Evolutionary conservation across 2,113 vertebrate species (phyloP).

Genomic region (Oriolus oriolus): DNA sequence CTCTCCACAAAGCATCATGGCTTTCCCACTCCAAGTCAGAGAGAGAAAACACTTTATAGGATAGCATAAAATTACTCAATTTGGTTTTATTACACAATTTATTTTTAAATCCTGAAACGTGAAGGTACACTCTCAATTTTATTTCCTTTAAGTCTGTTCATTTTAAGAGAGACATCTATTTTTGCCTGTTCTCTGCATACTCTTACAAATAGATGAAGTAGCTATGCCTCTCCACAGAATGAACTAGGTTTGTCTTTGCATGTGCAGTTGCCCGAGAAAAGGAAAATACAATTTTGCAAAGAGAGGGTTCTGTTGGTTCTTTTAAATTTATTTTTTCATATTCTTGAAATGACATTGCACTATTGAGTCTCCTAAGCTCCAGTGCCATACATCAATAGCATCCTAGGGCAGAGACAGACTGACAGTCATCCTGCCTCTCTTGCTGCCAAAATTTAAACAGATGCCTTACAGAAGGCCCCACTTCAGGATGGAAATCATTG

Average conservation of each 20-base stretch:
- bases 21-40: neutral
- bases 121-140: neutral
- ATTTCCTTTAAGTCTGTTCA: neutral
- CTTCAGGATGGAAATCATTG: neutral
- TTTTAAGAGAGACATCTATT: neutral
- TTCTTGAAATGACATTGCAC: neutral
- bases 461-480: neutral
- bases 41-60: neutral
- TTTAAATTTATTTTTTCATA: neutral
- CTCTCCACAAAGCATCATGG: neutral
- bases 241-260: neutral
- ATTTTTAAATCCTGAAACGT: neutral
- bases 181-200: neutral
- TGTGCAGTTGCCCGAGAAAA: neutral
- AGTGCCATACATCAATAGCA: neutral
- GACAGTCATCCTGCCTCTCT: neutral
- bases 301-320: neutral
- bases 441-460: neutral
- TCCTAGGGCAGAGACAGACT: neutral
- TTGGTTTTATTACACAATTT: neutral
- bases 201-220: neutral
- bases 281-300: neutral
- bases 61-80: neutral
- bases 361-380: neutral
- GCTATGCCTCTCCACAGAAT: neutral